Base-by-base conservation (phyloP, 1,140 invertebrate species). In the Potamilus streckersoni region DNA sequence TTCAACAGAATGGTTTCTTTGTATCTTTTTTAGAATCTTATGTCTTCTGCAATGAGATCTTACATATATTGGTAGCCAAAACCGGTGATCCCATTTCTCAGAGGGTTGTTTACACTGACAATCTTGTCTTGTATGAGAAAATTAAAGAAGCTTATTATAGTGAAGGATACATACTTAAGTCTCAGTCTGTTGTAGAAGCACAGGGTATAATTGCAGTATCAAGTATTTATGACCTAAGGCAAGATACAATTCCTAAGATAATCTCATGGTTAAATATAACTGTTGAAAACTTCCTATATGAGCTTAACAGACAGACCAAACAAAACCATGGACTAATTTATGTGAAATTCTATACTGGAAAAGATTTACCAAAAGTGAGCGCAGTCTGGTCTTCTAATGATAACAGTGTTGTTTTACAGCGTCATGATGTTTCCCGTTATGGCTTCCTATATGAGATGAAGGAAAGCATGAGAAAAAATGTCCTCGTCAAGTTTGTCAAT, bases 351-450 rank as follows among this genome's bases (percentile, higher is more conserved):
- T 77, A 77, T 64, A 23, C 69, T 13, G 69, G 65, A 3, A n/a
- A 68, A 8, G 64, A 72, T 59, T 23, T 55, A 19, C 75, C 75
- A 31, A 65, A 77, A 31, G 58, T 77, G 11, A 72, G 65, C n/a
- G 75, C 70, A 15, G 63, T 77, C 13, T 77, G 75, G 75, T 17
- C 31, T n/a, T 69, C 31, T 6, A 5, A 15, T 11, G 17, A 17
- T 56, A 13, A 15, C 13, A 31, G 11, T n/a, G 27, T n/a, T 8
- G 64, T 77, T 27, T 72, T 67, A 27, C 75, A 72, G 64, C 49
- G 75, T 20, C 70, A 77, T 73, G 75, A 62, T 57, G 75, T 77
- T 27, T 67, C 69, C 23, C 67, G 62, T 38, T 77, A 77, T 67
- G 70, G 75, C 23, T 72, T 77, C n/a, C 16, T 77, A 60, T 72